phyloP scores from a whole-genome alignment of 2,797 vertebrate genomes.

The Lepidocolaptes lacrymiger region DNA sequence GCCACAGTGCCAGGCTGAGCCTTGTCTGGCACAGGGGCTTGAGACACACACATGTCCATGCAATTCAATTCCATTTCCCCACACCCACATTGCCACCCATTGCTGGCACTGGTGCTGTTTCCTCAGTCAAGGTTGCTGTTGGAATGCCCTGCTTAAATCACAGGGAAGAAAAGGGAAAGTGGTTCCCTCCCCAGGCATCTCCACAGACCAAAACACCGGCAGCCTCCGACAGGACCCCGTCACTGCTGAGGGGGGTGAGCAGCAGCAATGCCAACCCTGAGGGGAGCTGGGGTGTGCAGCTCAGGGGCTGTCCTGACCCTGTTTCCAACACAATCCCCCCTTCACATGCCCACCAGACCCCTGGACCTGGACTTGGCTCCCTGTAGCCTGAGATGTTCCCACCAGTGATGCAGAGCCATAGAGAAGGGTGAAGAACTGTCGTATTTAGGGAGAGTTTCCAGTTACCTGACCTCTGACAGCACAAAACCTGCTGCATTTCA shows the following conservation, averaged over 20 bases:
- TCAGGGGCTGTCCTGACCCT: neutral
- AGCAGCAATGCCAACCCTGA: neutral
- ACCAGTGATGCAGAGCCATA: neutral
- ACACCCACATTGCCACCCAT: neutral
- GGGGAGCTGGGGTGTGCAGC: neutral
- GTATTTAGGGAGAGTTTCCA: neutral
- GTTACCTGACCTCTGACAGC: neutral
- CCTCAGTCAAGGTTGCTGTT: neutral
- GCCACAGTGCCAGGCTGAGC: fast-evolving
- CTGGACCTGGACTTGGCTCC: neutral
- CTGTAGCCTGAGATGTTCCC: neutral
- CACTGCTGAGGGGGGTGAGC: neutral
- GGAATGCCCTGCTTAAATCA: neutral
- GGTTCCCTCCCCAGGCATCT: neutral
- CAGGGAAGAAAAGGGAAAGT: neutral
- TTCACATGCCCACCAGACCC: fast-evolving
- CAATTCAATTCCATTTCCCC: neutral
- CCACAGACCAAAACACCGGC: neutral
- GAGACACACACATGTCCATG: neutral
- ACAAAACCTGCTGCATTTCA: neutral
- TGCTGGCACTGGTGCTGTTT: neutral
- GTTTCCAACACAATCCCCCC: neutral
- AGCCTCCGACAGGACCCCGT: neutral
- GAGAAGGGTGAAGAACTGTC: neutral
- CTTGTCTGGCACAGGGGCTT: neutral